Base-by-base conservation (phyloP, 2,888 invertebrate species). In the Oscheius sp. region DNA sequence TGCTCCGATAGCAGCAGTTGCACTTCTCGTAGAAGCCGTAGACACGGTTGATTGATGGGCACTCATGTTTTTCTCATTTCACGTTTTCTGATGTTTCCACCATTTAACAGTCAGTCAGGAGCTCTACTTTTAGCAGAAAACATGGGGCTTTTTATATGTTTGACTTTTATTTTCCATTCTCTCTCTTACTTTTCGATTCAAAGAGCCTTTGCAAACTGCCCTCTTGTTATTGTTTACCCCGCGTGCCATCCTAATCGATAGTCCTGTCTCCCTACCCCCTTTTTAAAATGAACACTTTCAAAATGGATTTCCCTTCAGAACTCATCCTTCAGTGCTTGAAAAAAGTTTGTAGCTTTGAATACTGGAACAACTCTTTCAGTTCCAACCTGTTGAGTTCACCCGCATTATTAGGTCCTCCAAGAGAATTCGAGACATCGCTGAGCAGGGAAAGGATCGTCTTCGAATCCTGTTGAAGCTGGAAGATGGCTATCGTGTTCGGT, bases 1-100 rank as follows among this genome's bases (percentile, higher is more conserved):
- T 82, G 33, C 47, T 50, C 80, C 70, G 78, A 71, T 85, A 84
- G 60, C 85, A 57, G 33, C 83, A 76, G 60, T 82, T 83, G 71
- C 82, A 83, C 70, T 85, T 84, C 66, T 84, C 84, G 66, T 76
- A 84, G 74, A 85, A 85, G 21, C 85, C 85, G 68, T 85, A 85
- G 63, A 84, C 83, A 3, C 84, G 80, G 70, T 85, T 85, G 71
- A 85, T 79, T 7, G 80, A 78, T 9, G 79, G 74, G 59, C 84
- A 84, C n/a, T n/a, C n/a, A n/a, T n/a, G n/a, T n/a, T n/a, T n/a
- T n/a, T n/a, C n/a, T n/a, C n/a, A n/a, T n/a, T 51, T 81, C 79
- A 63, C 84, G 85, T 57, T 85, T 85, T 2, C 85, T 84, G 33
- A 42, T 4, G 42, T 4, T 7, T 42, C 42, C 42, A 42, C 42